phyloP scores from a whole-genome alignment of 2,113 vertebrate genomes.

The Eubucco bourcierii region DNA sequence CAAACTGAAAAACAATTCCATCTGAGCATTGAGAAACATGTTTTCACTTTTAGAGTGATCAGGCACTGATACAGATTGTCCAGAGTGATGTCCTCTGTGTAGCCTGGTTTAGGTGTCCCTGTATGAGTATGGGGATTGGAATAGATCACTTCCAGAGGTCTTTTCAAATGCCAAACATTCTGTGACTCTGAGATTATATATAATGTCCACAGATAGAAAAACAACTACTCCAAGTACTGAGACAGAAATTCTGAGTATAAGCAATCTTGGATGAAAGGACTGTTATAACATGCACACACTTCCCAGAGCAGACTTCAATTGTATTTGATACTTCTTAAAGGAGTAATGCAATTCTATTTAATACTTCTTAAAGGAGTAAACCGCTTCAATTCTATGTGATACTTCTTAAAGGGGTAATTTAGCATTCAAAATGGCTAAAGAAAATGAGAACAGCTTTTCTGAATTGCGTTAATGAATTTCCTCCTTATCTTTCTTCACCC shows the following conservation, averaged over 20 bases:
- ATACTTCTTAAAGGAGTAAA: background rate
- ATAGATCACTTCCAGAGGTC: background rate
- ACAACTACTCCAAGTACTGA: background rate
- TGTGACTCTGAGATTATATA: background rate
- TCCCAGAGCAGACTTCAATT: background rate
- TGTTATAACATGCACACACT: background rate
- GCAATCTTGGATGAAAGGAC: background rate
- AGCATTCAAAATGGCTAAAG: background rate
- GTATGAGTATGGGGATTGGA: too few relatives aligned
- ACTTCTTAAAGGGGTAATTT: background rate
- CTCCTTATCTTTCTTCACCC: background rate
- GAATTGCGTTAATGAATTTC: background rate
- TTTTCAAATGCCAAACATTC: background rate
- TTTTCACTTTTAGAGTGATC: background rate
- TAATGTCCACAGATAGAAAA: background rate
- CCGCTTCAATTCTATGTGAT: background rate
- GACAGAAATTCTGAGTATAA: background rate
- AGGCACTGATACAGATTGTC: too few relatives aligned
- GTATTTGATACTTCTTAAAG: background rate
- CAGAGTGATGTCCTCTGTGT: background rate
- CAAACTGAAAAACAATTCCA: background rate
- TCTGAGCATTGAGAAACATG: background rate
- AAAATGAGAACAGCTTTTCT: background rate
- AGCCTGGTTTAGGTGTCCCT: background rate
- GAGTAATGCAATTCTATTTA: background rate